Base-by-base conservation (phyloP, 2,888 invertebrate species). In the Pseudoips prasinana region DNA sequence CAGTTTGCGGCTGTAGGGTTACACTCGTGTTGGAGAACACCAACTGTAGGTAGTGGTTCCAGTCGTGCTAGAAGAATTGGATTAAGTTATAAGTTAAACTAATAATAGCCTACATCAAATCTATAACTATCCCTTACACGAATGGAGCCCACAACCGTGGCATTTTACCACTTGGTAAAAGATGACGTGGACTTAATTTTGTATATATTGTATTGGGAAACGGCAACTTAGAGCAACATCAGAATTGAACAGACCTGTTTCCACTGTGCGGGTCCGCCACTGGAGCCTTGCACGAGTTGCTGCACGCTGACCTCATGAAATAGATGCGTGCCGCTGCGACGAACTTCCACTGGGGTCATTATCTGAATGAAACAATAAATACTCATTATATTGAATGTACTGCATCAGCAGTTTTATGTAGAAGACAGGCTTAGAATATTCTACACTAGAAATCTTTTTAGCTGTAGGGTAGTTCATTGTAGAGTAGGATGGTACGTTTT, bases 251-350 rank as follows among this genome's bases (percentile, higher is more conserved):
- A 3, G 71, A 90, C 90, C 53, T 78, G 71, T 40, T 73, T 79
- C 91, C 91, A 91, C 33, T 89, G 73, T 23, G 65, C 64, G 1
- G 90, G 90, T 1, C 90, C 90, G 0, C 74, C 81, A 17, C 63
- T 71, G n/a, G 87, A 75, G 14, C 90, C 90, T 45, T 85, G 75
- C 11, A 87, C 73, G 14, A 93, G 77, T 33, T 91, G 90, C 22
- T 81, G 65, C 22, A 91, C 80, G 49, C 88, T 90, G 29, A 92
- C 90, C 59, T 92, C 92, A 61, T 92, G 92, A 72, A 92, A 92
- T 55, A 92, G 61, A 60, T 92, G 92, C 7, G 90, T 90, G 9
- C 90, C 89, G 54, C 92, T 91, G 44, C 92, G 87, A 1, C 92
- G 83, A 7, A 91, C 88, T 64, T 92, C 92, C 28, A 90, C 85